These are phyloP conservation scores for Gallinago paraguaiae DNA, from an alignment of 2,113 vertebrate species.

Conservation along the genomic window DNA sequence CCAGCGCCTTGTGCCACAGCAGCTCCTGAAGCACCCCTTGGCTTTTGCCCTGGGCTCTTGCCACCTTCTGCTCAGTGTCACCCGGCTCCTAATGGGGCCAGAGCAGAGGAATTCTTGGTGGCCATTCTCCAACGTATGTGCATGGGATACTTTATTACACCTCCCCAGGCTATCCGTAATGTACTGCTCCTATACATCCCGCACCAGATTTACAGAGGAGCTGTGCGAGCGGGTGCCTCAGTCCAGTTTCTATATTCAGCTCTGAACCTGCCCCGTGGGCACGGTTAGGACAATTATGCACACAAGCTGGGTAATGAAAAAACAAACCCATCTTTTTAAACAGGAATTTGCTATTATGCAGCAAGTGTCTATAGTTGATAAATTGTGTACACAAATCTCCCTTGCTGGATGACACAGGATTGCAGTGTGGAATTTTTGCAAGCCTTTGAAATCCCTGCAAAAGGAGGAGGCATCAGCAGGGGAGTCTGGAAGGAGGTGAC, in stretches of 20 bases:
- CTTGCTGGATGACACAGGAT: conserved; percentile 3
- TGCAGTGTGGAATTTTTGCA: background rate
- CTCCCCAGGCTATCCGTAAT: background rate
- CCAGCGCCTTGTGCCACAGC: background rate
- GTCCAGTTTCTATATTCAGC: background rate
- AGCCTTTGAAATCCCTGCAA: conserved; percentile 1
- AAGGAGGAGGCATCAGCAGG: background rate
- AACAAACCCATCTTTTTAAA: background rate
- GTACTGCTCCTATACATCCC: background rate
- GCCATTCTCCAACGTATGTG: background rate
- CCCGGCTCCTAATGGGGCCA: background rate
- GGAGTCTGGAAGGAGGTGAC: background rate
- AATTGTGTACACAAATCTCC: background rate
- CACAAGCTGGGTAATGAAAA: background rate
- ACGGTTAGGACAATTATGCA: background rate
- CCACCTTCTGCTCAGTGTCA: background rate
- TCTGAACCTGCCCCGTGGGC: background rate
- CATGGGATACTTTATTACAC: background rate
- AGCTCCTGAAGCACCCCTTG: background rate
- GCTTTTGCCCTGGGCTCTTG: background rate
- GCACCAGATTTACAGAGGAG: background rate
- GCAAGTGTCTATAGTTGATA: background rate
- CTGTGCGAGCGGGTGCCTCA: background rate
- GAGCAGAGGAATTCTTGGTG: background rate
- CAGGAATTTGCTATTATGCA: background rate